Conservation (phyloP, 2,888 invertebrate species). For the Nemapogon koenigi region DNA sequence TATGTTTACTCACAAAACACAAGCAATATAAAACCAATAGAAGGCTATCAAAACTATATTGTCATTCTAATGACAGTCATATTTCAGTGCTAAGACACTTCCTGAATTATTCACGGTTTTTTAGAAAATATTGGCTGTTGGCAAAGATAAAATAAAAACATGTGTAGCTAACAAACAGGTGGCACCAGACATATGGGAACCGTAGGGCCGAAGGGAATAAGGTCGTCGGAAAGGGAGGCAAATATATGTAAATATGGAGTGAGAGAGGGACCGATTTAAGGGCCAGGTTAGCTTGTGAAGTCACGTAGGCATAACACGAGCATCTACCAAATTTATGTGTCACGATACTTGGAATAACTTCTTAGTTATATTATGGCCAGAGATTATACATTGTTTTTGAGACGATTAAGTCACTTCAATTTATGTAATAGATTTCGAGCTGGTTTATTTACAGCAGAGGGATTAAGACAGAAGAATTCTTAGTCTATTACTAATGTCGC, state of each 20-base stretch:
- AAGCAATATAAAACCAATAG: too few species aligned
- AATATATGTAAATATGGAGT: conserved; percentile 15
- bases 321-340: conserved; percentile 36
- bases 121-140: conserved; percentile 1
- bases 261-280: conserved; percentile 21
- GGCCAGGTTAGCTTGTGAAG: conserved; percentile 6
- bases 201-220: conserved; percentile 31
- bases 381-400: too few species aligned
- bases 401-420: too few species aligned
- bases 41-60: too few species aligned
- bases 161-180: conserved; percentile 37
- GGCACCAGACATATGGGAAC: conserved; percentile 44
- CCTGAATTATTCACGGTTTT: too few species aligned
- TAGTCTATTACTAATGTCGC: too few species aligned
- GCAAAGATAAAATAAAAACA: conserved; percentile 22
- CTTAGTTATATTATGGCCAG: conserved; percentile 25
- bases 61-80: too few species aligned
- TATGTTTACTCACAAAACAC: too few species aligned
- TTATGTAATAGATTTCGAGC: too few species aligned
- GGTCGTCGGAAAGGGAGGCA: conserved; percentile 25
- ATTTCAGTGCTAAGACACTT: too few species aligned
- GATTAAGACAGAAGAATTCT: too few species aligned
- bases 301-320: conserved; percentile 21
- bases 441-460: too few species aligned
- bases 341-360: conserved; percentile 35